phyloP scores from a whole-genome alignment of 2,888 invertebrate genomes.

The Campoplex nolae region DNA sequence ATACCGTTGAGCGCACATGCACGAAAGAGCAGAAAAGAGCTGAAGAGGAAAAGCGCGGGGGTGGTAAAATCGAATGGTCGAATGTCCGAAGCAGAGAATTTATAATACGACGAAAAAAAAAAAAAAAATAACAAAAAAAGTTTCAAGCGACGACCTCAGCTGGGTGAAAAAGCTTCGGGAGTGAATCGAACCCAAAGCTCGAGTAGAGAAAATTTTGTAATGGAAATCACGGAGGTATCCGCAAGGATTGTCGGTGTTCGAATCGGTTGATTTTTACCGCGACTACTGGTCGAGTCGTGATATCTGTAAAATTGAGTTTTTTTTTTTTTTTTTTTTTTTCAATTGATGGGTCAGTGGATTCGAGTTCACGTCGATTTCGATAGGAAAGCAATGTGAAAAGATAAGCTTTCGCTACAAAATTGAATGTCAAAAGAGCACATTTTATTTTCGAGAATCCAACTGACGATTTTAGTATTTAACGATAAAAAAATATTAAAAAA shows the following conservation, averaged over 20 bases:
- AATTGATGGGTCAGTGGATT: not conserved
- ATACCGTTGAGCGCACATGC: slow-evolving; percentile 40
- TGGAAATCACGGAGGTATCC: slow-evolving; percentile 32
- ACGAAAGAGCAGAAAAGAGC: slow-evolving; percentile 59
- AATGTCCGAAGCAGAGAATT: slow-evolving; percentile 80
- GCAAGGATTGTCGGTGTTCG: slow-evolving; percentile 18
- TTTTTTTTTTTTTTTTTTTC: not conserved
- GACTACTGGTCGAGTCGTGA: not conserved
- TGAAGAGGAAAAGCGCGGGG: slow-evolving; percentile 14
- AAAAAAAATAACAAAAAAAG: not conserved
- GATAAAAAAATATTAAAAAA: not conserved
- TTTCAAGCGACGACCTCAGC: slow-evolving; percentile 61
- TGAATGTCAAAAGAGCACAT: no score
- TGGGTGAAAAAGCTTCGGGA: slow-evolving; percentile 58
- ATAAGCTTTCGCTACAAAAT: no score
- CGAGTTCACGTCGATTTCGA: not conserved
- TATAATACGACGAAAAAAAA: slow-evolving; percentile 77
- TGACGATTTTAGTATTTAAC: not conserved
- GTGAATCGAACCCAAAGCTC: not conserved
- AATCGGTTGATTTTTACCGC: slow-evolving; percentile 8
- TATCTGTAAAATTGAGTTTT: not conserved
- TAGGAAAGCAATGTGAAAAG: not conserved
- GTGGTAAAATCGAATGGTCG: slow-evolving; percentile 67
- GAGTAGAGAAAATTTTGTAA: slow-evolving; percentile 22
- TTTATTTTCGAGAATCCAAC: not conserved